Evolutionary conservation across 2,113 vertebrate genomes (phyloP).

Genomic region (zebrafish (Danio rerio)): GRCz12tu NC_133187.1:16357501-16358000

Average conservation of each 20-base stretch:
- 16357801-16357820: not conserved
- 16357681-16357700: not conserved
- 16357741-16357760: not conserved
- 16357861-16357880: too few relatives aligned
- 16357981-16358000: too few relatives aligned
- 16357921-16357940: too few relatives aligned
- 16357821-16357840: too few relatives aligned
- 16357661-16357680: not conserved
- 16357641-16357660: not conserved
- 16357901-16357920: too few relatives aligned
- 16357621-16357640: not conserved
- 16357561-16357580: not conserved
- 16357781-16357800: not conserved
- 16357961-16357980: too few relatives aligned
- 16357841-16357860: too few relatives aligned
- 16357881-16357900: too few relatives aligned
- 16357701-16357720: not conserved
- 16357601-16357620: not conserved
- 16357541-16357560: not conserved
- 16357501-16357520: too few relatives aligned
- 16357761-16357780: not conserved
- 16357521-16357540: too few relatives aligned
- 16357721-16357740: not conserved
- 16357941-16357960: too few relatives aligned
- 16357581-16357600: not conserved